Conservation (phyloP, 2,113 vertebrate genomes). For the Dascyllus trimaculatus region DNA sequence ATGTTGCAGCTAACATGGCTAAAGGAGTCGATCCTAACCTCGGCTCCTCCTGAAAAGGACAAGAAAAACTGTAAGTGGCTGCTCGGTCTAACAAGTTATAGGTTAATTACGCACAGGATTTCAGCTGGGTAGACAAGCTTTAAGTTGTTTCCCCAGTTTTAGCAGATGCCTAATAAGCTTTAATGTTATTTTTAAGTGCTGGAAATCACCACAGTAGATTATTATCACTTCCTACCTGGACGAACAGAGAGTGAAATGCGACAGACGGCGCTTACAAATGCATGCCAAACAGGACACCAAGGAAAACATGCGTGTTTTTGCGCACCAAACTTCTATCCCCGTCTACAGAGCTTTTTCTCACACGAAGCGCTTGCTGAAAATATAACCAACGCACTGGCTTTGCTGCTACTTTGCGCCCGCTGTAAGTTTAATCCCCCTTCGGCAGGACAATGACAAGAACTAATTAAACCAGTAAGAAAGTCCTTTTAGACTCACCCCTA, state of each 20-base stretch:
- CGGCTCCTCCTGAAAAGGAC: constrained; percentile 93
- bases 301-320: constrained; percentile 79
- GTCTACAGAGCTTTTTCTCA: constrained; percentile 82
- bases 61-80: constrained; percentile 57
- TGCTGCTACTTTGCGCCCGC: constrained; percentile 85
- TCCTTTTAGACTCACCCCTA: constrained; percentile 98
- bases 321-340: constrained; percentile 84
- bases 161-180: not conserved
- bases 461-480: constrained; percentile 99
- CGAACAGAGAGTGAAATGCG: constrained; percentile 62
- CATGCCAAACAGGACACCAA: constrained; percentile 76
- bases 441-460: constrained; percentile 93
- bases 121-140: too few relatives aligned
- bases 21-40: constrained; percentile 97
- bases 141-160: not conserved
- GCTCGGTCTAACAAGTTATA: constrained; percentile 44
- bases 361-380: constrained; percentile 86
- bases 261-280: constrained; percentile 76
- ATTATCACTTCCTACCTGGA: constrained; percentile 79
- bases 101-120: constrained; percentile 4
- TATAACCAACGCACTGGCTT: constrained; percentile 89
- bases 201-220: constrained; percentile 20
- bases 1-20: constrained; percentile 99
- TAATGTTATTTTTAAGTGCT: not conserved
- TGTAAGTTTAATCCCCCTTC: constrained; percentile 93